A percentile compares a stretch with the other conserved stretches of the same genome.
Conservation (phyloP, 2,888 invertebrate genomes). For the Lithophane socia region DNA sequence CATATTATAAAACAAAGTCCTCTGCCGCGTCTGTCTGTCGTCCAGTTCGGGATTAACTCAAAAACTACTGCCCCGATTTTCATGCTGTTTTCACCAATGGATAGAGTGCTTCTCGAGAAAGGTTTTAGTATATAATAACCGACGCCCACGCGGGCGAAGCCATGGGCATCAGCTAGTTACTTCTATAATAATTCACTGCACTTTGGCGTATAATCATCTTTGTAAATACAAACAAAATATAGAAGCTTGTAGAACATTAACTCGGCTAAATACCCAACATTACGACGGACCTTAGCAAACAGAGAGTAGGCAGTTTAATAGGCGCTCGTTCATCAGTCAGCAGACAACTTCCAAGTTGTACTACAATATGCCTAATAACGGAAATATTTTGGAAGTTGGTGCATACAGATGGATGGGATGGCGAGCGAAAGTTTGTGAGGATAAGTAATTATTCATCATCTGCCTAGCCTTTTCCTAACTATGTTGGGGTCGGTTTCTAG, state of each 20-base stretch:
- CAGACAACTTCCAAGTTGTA: constrained; percentile 56
- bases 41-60: no score
- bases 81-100: no score
- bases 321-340: constrained; percentile 56
- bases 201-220: background rate
- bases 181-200: background rate
- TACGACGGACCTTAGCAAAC: constrained; percentile 39
- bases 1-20: no score
- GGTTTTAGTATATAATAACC: no score
- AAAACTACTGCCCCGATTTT: no score
- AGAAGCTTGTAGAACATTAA: constrained; percentile 36
- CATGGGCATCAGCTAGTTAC: no score
- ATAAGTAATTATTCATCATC: no score
- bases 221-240: constrained; percentile 1
- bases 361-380: constrained; percentile 66
- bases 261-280: constrained; percentile 45
- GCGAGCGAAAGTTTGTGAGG: background rate
- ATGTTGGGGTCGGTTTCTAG: no score
- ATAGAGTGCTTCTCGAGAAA: no score
- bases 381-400: constrained; percentile 57
- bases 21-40: no score
- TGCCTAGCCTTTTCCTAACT: no score
- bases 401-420: constrained; percentile 32
- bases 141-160: no score
- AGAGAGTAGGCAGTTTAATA: constrained; percentile 48